Evolutionary conservation across 2,888 invertebrate species (phyloP), one percentile per base, ranked within the genome.

Genomic region (Drymonia ruficornis): DNA sequence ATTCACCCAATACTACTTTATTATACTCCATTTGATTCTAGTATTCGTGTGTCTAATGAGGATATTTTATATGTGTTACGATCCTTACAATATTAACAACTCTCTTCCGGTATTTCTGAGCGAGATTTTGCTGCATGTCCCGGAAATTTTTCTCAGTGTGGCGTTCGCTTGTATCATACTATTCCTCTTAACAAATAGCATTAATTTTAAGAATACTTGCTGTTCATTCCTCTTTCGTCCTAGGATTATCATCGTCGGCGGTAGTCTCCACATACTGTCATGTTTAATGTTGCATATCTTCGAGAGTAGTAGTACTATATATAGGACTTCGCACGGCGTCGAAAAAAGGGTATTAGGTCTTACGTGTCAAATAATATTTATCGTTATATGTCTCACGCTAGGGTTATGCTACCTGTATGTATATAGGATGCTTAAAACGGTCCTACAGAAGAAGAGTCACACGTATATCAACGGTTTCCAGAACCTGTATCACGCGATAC

Each of bases 61-160:
- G 49, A 97, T 97, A 70, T 96, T 97, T 72, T 98, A 97, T 80
- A 94, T 98, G 70, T 96, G 98, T 70, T 97, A 98, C 80, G 98
- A 98, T 87, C 97, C 98, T 0, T 98, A 98, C 81, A 98, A 98
- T 78, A 95, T 97, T n/a, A 95, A 96, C 59, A 94, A 94, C 59
- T 96, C 96, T 0, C 94, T 98, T 78, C 97, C 96, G 56, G 88
- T 94, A 47, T 96, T 96, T 58, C 90, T 97, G 34, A 97, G 97
- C 51, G 96, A 97, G 77, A 95, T 98, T 49, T 87, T 98, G 40
- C 94, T 97, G 61, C 97, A 97, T 78, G 94, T 97, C 54, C 97
- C 97, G 0, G 96, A 97, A 61, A 98, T 98, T 61, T 95, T 98
- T 73, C 86, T 98, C 36, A 97, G 97, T 18, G 96, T 98, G n/a